Evolutionary conservation across 1,140 invertebrate species (phyloP).

Genomic region (Aphelinus certus): DNA sequence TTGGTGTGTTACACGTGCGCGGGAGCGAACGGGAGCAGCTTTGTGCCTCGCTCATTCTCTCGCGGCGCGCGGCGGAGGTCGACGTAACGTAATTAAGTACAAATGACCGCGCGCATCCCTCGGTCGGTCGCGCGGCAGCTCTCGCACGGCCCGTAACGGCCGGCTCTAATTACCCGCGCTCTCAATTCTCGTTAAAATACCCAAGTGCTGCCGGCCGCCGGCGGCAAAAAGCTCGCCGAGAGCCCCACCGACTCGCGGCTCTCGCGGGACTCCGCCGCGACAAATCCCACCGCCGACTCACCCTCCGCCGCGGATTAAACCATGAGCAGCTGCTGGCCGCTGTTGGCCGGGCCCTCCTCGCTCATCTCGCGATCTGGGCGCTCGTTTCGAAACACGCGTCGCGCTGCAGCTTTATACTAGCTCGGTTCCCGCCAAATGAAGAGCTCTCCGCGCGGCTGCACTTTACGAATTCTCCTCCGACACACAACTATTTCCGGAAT

Average conservation of each 20-base stretch:
- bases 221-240: conserved; percentile 43
- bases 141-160: not conserved
- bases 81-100: conserved; percentile 49
- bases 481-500: not conserved
- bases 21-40: conserved; percentile 11
- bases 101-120: conserved; percentile 47
- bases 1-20: not conserved
- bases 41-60: conserved; percentile 11
- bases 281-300: too few relatives aligned
- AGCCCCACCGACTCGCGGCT: too few relatives aligned
- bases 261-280: too few relatives aligned
- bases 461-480: not conserved
- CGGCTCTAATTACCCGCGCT: conserved; percentile 57
- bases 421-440: not conserved
- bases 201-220: conserved; percentile 5
- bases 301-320: conserved; percentile 1
- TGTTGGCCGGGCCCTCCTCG: too few relatives aligned
- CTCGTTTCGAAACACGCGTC: not conserved
- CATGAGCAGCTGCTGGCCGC: not conserved
- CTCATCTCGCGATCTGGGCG: not conserved
- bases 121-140: conserved; percentile 22
- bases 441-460: not conserved
- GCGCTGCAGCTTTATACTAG: not conserved
- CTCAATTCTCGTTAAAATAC: conserved; percentile 61
- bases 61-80: conserved; percentile 34